Evolutionary conservation across 2,888 invertebrate species (phyloP).

Genomic region (Lasioglossum pauxillum): DNA sequence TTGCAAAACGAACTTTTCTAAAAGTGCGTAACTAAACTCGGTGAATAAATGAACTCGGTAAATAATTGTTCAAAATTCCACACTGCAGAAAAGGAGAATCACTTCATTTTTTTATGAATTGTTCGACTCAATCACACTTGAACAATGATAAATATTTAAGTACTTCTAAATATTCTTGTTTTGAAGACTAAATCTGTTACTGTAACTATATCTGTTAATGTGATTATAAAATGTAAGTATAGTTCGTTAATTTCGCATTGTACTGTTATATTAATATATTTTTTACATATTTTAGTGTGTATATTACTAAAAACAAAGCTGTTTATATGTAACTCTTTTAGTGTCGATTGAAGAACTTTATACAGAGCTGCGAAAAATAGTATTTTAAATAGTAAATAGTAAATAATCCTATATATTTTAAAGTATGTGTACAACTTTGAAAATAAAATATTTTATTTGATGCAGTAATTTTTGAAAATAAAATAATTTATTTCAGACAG

Average conservation of each 20-base stretch:
- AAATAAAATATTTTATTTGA: no score
- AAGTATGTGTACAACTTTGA: no score
- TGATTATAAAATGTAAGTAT: no score
- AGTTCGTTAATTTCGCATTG: background rate
- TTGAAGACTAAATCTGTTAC: background rate
- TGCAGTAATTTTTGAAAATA: no score
- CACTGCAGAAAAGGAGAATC: background rate
- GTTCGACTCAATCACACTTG: background rate
- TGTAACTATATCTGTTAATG: background rate
- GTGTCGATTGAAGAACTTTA: no score
- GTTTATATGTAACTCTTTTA: no score
- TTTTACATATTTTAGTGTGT: no score
- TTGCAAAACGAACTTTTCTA: background rate
- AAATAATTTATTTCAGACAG: no score
- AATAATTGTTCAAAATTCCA: background rate
- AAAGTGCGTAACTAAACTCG: background rate
- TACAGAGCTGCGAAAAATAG: no score
- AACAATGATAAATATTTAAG: background rate
- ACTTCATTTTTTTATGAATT: background rate
- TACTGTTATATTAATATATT: background rate
- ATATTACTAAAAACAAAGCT: no score
- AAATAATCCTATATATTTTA: no score
- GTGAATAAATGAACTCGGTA: background rate
- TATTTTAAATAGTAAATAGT: no score
- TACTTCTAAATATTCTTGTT: background rate